Evolutionary conservation across 2,113 vertebrate genomes (phyloP).

Genomic region (Sphyrna mokarran): DNA sequence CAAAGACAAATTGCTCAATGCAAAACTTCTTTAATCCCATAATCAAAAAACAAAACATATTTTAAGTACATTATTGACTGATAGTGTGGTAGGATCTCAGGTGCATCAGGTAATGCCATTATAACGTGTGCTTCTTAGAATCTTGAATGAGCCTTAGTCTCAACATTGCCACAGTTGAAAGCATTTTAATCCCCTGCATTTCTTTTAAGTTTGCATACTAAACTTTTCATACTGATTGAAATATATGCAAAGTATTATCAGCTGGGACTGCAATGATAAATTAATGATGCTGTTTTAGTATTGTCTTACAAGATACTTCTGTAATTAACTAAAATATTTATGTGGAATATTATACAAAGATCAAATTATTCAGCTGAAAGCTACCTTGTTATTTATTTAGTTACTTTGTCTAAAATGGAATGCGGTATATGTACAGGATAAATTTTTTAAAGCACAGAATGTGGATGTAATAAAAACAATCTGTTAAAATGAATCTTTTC

Average conservation of each 20-base stretch:
- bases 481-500: not conserved
- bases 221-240: conserved; percentile 25
- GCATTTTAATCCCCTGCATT: not conserved
- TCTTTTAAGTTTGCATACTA: not conserved
- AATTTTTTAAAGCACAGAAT: conserved; percentile 51
- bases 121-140: not conserved
- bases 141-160: not conserved
- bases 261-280: conserved; percentile 65
- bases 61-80: conserved; percentile 9
- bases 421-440: conserved; percentile 46
- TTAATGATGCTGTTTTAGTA: conserved; percentile 70
- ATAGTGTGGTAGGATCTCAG: not conserved
- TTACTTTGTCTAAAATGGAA: conserved; percentile 52
- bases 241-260: conserved; percentile 44
- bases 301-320: conserved; percentile 65
- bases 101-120: conserved; percentile 3
- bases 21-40: conserved; percentile 20
- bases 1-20: not conserved
- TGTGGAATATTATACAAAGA: conserved; percentile 71
- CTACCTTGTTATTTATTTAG: conserved; percentile 71
- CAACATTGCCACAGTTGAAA: not conserved
- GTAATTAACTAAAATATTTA: conserved; percentile 80
- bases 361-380: conserved; percentile 71
- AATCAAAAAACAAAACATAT: not conserved
- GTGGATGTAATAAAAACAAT: conserved; percentile 24